Conservation (phyloP, 2,888 invertebrate genomes). For the Athrips mouffetella region DNA sequence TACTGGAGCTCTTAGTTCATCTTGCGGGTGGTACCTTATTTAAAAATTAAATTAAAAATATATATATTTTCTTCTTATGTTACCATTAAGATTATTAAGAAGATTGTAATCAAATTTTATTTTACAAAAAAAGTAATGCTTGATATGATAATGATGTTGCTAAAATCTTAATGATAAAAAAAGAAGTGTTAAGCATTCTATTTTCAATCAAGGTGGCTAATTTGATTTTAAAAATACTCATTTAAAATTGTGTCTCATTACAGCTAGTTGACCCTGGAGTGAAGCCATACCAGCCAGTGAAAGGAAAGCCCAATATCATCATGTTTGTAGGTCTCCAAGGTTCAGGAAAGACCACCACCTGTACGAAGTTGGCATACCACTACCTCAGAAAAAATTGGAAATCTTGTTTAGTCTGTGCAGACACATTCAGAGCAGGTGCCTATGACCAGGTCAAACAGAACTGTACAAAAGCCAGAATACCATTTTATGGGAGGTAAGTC, state of each 20-base stretch:
- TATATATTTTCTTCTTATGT: no score
- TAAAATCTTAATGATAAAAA: no score
- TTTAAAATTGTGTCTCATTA: constrained; percentile 22
- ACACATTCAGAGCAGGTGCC: constrained; percentile 99
- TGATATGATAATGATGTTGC: no score
- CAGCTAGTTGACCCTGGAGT: constrained; percentile 98
- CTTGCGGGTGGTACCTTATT: no score
- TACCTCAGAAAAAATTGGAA: constrained; percentile 99
- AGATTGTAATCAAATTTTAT: no score
- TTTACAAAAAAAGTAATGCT: no score
- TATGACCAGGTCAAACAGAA: constrained; percentile 99
- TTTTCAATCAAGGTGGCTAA: not conserved
- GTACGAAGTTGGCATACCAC: constrained; percentile 99
- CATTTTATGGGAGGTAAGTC: constrained; percentile 97
- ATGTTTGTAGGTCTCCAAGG: constrained; percentile 99
- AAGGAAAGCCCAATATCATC: constrained; percentile 96
- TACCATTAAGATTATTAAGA: no score
- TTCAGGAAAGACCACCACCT: constrained; percentile 99
- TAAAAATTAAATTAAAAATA: no score
- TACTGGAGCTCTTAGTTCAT: no score
- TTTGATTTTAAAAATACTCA: not conserved
- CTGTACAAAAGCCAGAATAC: constrained; percentile 98
- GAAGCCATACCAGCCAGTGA: constrained; percentile 96
- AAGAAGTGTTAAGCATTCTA: no score
- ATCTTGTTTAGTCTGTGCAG: constrained; percentile 98